phyloP scores from a whole-genome alignment of 92 coral and sea anemone genomes.

The Siderastrea siderea region DNA sequence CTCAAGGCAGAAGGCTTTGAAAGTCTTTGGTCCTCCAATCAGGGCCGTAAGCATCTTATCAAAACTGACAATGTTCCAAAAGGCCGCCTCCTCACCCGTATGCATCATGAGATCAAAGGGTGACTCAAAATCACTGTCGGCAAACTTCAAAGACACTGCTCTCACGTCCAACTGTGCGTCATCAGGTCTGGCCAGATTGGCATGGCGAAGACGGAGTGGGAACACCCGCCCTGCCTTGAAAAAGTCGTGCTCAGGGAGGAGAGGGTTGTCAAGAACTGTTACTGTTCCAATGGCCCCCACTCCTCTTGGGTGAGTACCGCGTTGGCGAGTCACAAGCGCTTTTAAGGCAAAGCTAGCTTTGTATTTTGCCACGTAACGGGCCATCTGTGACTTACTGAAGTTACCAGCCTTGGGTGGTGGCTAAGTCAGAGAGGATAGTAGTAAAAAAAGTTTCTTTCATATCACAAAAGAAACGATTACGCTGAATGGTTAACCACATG shows the following conservation, averaged over 20 bases:
- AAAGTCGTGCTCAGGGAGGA: slow-evolving; percentile 88
- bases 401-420: slow-evolving; percentile 79
- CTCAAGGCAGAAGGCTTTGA: slow-evolving; percentile 69
- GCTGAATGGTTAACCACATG: too few species aligned
- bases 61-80: slow-evolving; percentile 76
- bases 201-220: slow-evolving; percentile 84
- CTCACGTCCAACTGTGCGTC: slow-evolving; percentile 81
- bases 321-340: slow-evolving; percentile 58
- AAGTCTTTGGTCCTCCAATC: slow-evolving; percentile 47
- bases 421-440: slow-evolving; percentile 28
- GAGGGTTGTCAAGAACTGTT: slow-evolving; percentile 73
- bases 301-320: slow-evolving; percentile 82
- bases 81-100: slow-evolving; percentile 78
- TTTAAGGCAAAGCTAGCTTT: slow-evolving; percentile 69
- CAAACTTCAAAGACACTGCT: slow-evolving; percentile 83
- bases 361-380: slow-evolving; percentile 57
- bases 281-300: slow-evolving; percentile 78
- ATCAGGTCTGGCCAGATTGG: slow-evolving; percentile 62
- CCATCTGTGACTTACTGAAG: slow-evolving; percentile 71
- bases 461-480: too few species aligned
- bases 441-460: background rate
- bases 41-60: slow-evolving; percentile 56
- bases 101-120: slow-evolving; percentile 86
- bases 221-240: slow-evolving; percentile 74
- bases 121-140: slow-evolving; percentile 80